Percentiles rank a stretch among this genome's conserved stretches.
Evolutionary conservation across 2,888 invertebrate genomes (phyloP).

Genomic region (Rotaria magnacalcarata): DNA sequence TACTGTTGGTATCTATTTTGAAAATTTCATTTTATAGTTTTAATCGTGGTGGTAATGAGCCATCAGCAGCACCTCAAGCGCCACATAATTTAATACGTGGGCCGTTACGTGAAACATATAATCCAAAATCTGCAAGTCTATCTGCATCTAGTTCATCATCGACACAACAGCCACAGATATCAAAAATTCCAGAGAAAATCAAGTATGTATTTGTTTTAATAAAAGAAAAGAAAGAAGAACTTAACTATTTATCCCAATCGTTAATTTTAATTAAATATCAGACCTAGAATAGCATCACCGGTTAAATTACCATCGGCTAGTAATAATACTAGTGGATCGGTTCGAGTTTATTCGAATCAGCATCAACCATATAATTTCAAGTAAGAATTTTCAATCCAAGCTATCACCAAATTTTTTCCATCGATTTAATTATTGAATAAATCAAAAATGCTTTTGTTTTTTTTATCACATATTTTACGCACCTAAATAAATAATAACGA

Average conservation of each 20-base stretch:
- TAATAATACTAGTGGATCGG: not conserved
- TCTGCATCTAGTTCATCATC: not conserved
- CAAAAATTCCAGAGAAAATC: not conserved
- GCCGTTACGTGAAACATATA: not conserved
- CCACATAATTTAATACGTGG: not conserved
- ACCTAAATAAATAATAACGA: not conserved
- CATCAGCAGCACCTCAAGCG: not conserved
- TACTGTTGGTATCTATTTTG: not conserved
- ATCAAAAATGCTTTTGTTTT: too few relatives aligned
- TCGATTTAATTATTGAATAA: not conserved
- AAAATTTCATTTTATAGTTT: not conserved
- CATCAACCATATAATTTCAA: constrained; percentile 13
- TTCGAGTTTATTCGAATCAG: not conserved
- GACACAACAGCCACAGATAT: not conserved
- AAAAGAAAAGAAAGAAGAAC: too few relatives aligned
- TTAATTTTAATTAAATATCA: not conserved
- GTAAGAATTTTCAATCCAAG: not conserved
- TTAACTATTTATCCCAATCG: not conserved
- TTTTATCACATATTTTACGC: not conserved
- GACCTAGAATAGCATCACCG: not conserved
- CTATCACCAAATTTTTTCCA: too few relatives aligned
- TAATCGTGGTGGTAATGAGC: not conserved
- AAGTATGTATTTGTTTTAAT: not conserved
- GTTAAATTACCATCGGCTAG: not conserved
- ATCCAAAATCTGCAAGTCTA: not conserved